Percentiles rank a stretch among this genome's conserved stretches.
These are phyloP conservation scores for Syrmaticus mikado DNA, from an alignment of 2,113 vertebrate genomes.

Conservation along the genomic window DNA sequence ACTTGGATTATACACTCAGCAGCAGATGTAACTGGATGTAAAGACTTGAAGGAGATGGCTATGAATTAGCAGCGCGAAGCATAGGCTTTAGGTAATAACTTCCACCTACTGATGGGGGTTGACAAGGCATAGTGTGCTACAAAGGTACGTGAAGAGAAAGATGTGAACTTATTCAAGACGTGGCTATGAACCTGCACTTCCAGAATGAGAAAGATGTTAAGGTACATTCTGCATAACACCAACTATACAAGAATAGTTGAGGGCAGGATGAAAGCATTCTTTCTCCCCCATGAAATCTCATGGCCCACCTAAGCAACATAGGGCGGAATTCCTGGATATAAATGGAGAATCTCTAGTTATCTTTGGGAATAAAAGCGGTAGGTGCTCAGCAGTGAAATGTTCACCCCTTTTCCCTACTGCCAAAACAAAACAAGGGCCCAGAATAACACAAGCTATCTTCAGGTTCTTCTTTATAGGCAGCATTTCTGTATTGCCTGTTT, in stretches of 20 bases:
- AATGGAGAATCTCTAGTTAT: background rate
- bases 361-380: background rate
- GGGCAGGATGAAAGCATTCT: rapidly evolving
- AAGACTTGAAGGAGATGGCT: background rate
- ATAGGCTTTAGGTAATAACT: background rate
- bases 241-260: background rate
- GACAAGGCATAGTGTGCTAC: background rate
- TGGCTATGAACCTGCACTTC: background rate
- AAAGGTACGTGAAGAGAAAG: background rate
- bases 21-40: background rate
- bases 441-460: background rate
- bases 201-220: background rate
- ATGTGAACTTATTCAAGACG: background rate
- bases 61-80: background rate
- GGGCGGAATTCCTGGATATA: background rate
- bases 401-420: background rate
- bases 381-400: background rate
- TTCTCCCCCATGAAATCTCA: background rate
- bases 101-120: background rate
- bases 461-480: background rate
- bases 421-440: background rate
- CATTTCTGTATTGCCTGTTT: background rate
- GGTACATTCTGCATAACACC: background rate
- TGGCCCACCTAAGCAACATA: background rate
- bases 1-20: background rate